Evolutionary conservation across 2,797 vertebrate genomes (phyloP), one percentile per base, ranked within the genome.

Genomic region (Otus scops): DNA sequence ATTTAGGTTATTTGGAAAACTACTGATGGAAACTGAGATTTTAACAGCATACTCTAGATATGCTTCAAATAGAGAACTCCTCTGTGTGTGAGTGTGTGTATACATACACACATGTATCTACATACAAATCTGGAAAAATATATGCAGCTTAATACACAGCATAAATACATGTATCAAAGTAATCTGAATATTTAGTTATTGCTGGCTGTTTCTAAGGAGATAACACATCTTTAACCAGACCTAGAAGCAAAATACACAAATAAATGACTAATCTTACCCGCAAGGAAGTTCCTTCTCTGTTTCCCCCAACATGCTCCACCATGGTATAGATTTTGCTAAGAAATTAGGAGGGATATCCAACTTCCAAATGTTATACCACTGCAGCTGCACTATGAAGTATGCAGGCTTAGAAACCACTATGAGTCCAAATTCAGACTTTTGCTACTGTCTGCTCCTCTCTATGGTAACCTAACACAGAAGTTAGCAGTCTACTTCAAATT

Each of bases 261-360:
- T 79, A 93, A 94, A 89, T 77, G 21, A 89, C 89, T 93, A 18
- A 83, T 75, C 45, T 57, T 60, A 67, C 28, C 68, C 21, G 70
- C 13, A 83, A 87, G 23, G 32, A 91, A 80, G 48, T 64, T 69
- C 34, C 1, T 76, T 28, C 50, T 59, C 83, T 22, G 11, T 60
- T 67, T 83, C 39, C 43, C 39, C 41, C 4, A 4, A 59, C 21
- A 41, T 7, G 19, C 10, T 88, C 34, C 36, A 38, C 50, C 59
- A 67, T 5, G 1, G 6, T 30, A 69, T 1, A 71, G 27, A 83
- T 73, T 65, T 60, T 77, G 30, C 51, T 41, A 71, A 38, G 12
- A 53, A 28, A 69, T 51, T 1, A 76, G 16, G 14, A 69, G 11
- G 27, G 34, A 65, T 34, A 90, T 28, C 17, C 54, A 91, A 17